Conservation (phyloP, 2,797 vertebrate species). For the Chelon labrosus region DNA sequence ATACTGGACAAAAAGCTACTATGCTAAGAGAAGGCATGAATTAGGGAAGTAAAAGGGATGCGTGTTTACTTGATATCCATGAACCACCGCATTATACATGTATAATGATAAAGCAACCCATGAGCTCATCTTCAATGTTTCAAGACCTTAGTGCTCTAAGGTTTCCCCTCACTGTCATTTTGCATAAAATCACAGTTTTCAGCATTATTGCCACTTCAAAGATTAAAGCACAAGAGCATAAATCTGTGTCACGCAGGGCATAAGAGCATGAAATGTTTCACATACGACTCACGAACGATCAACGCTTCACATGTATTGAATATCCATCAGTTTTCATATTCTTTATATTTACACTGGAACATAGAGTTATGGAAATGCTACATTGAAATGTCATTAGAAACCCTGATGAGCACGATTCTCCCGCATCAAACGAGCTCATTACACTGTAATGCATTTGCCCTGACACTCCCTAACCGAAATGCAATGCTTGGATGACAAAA, state of each 20-base stretch:
- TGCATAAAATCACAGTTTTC: slow-evolving; percentile 64
- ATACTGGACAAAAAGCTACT: slow-evolving; percentile 30
- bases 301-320: slow-evolving; percentile 6
- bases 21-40: slow-evolving; percentile 2
- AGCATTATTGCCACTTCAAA: slow-evolving; percentile 62
- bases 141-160: slow-evolving; percentile 52
- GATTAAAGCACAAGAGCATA: slow-evolving; percentile 34
- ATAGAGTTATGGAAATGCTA: slow-evolving; percentile 26
- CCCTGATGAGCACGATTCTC: slow-evolving; percentile 15
- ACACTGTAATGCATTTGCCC: slow-evolving; percentile 59
- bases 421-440: slow-evolving; percentile 56
- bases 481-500: slow-evolving; percentile 65
- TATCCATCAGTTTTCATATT: slow-evolving; percentile 25
- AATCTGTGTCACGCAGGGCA: slow-evolving; percentile 17
- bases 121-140: slow-evolving; percentile 62
- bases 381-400: slow-evolving; percentile 5
- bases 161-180: slow-evolving; percentile 51
- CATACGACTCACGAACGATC: slow-evolving; percentile 43
- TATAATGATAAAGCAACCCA: slow-evolving; percentile 46
- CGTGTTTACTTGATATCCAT: slow-evolving; percentile 61
- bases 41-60: not conserved
- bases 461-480: slow-evolving; percentile 67
- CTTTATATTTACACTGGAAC: slow-evolving; percentile 14
- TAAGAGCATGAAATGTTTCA: slow-evolving; percentile 37
- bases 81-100: slow-evolving; percentile 45